Percentiles rank a stretch among this genome's conserved stretches.
These are phyloP conservation scores for Eidolon helvum DNA, from an alignment of 2,113 vertebrate species.

Conservation along the genomic window DNA sequence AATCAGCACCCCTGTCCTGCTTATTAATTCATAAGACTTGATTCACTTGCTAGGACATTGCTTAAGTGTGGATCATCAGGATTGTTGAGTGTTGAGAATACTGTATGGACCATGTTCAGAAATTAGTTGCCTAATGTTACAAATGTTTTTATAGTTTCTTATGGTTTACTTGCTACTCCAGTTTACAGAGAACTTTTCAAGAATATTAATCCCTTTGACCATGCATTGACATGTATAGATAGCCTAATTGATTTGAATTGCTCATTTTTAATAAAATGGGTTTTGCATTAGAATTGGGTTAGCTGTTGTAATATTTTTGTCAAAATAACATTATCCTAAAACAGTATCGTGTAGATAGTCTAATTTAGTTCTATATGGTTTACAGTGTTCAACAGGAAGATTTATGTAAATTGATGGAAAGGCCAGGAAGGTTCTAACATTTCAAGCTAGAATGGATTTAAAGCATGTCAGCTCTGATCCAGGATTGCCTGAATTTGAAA, in stretches of 20 bases:
- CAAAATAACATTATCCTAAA: neutral
- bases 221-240: neutral
- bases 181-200: neutral
- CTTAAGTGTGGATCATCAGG: conserved; percentile 1
- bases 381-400: neutral
- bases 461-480: neutral
- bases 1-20: neutral
- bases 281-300: conserved; percentile 4
- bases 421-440: neutral
- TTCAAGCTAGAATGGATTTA: neutral
- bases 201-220: neutral
- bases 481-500: neutral
- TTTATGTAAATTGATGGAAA: neutral
- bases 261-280: conserved; percentile 34
- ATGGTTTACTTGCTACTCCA: neutral
- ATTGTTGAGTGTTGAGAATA: conserved; percentile 16
- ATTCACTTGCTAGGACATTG: neutral
- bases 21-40: conserved; percentile 31
- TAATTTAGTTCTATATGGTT: neutral
- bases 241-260: neutral
- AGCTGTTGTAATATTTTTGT: neutral
- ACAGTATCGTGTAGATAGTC: neutral
- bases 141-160: neutral
- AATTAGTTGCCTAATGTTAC: neutral
- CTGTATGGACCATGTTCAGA: neutral